Evolutionary conservation across 2,113 vertebrate species (phyloP).

Genomic region (Oncorhynchus tshawytscha): DNA sequence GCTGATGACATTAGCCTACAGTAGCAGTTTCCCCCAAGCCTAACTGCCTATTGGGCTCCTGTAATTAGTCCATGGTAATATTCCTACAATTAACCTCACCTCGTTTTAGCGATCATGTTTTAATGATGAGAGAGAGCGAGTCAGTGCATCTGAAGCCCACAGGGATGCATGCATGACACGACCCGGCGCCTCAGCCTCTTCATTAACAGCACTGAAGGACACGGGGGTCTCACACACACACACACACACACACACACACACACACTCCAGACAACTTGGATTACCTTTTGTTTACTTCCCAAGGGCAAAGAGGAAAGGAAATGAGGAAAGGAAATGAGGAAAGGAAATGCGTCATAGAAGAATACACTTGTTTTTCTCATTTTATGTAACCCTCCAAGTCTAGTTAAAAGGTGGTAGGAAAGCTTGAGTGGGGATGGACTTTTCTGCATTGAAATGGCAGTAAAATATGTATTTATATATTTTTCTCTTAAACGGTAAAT

Average conservation of each 20-base stretch:
- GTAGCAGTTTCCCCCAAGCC: conserved; percentile 2
- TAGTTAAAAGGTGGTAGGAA: background rate
- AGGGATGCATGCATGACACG: background rate
- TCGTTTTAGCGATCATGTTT: conserved; percentile 28
- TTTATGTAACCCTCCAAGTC: background rate
- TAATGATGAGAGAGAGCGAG: conserved; percentile 15
- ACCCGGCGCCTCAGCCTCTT: conserved; percentile 3
- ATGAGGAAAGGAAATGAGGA: background rate
- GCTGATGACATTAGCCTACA: background rate
- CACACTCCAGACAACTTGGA: background rate
- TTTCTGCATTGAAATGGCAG: too few species aligned
- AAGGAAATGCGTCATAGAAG: background rate
- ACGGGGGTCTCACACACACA: background rate
- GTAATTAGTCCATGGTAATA: conserved; percentile 36
- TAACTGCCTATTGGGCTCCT: conserved; percentile 26
- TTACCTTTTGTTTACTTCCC: conserved; percentile 3
- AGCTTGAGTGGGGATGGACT: background rate
- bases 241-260: background rate
- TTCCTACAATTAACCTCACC: conserved; percentile 32
- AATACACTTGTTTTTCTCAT: background rate
- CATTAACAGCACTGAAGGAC: conserved; percentile 15
- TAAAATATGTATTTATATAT: too few species aligned
- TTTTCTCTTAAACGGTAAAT: too few species aligned
- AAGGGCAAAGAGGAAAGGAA: conserved; percentile 14
- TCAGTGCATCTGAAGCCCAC: background rate